phyloP scores from a whole-genome alignment of 2,797 vertebrate genomes.

The Myotis findleyi region DNA sequence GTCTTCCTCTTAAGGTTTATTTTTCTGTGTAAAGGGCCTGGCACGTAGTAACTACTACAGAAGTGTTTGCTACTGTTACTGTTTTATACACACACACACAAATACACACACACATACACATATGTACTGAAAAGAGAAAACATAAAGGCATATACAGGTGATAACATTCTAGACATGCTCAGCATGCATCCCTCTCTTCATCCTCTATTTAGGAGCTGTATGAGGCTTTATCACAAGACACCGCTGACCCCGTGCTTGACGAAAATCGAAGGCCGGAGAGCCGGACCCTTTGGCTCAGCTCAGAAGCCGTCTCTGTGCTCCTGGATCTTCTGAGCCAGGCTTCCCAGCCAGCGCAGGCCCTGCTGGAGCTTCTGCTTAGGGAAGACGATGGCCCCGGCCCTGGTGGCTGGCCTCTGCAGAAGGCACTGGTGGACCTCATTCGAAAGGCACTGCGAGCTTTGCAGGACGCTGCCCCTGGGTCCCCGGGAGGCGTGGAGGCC shows the following conservation, averaged over 20 bases:
- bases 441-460: constrained; percentile 87
- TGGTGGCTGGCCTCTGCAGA: constrained; percentile 85
- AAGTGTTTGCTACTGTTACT: neutral
- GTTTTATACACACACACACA: neutral
- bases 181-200: neutral
- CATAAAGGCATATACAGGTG: neutral
- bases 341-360: constrained; percentile 89
- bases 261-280: constrained; percentile 79
- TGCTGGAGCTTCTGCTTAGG: constrained; percentile 90
- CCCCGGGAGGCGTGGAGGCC: constrained; percentile 84
- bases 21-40: constrained; percentile 25
- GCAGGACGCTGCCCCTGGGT: constrained; percentile 71
- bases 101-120: neutral
- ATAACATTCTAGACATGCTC: neutral
- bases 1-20: constrained; percentile 2
- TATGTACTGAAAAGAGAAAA: neutral
- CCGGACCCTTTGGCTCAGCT: constrained; percentile 81
- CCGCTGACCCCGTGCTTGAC: constrained; percentile 17
- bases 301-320: constrained; percentile 89
- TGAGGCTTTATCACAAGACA: constrained; percentile 86
- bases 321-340: constrained; percentile 88
- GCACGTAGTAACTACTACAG: neutral
- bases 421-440: constrained; percentile 91
- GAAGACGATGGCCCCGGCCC: constrained; percentile 50
- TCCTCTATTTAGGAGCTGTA: constrained; percentile 91